phyloP scores from a whole-genome alignment of 35 echinoderm and acorn worm genomes.

The Ptychodera flava region DNA sequence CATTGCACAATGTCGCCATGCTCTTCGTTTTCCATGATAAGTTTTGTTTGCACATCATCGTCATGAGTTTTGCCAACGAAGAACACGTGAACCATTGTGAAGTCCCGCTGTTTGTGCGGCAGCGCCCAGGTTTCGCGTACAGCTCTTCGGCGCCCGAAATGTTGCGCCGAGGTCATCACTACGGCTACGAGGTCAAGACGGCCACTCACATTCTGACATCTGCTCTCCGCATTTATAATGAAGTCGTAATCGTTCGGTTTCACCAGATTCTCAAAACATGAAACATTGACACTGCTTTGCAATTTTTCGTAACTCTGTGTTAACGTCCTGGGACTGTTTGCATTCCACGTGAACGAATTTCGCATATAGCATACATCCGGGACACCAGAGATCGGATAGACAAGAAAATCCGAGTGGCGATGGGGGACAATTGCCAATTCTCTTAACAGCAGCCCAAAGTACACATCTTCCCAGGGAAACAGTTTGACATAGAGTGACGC shows the following conservation, averaged over 20 bases:
- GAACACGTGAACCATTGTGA: neutral
- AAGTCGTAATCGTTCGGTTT: neutral
- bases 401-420: neutral
- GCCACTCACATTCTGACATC: neutral
- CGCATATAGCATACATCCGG: neutral
- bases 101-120: neutral
- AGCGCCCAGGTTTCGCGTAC: neutral
- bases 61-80: neutral
- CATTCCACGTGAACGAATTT: neutral
- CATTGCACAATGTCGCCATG: neutral
- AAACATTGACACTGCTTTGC: neutral
- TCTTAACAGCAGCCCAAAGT: constrained; percentile 7
- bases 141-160: neutral
- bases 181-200: neutral
- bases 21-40: neutral
- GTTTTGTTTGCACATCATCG: neutral
- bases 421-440: neutral
- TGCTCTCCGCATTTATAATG: neutral
- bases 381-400: neutral
- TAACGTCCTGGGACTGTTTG: neutral
- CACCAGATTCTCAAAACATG: neutral
- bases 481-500: neutral
- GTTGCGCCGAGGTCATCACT: neutral
- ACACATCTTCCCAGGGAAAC: constrained; percentile 37
- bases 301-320: neutral